These are phyloP conservation scores for Numida meleagris DNA, from an alignment of 2,113 vertebrate genomes.

Conservation along the genomic window DNA sequence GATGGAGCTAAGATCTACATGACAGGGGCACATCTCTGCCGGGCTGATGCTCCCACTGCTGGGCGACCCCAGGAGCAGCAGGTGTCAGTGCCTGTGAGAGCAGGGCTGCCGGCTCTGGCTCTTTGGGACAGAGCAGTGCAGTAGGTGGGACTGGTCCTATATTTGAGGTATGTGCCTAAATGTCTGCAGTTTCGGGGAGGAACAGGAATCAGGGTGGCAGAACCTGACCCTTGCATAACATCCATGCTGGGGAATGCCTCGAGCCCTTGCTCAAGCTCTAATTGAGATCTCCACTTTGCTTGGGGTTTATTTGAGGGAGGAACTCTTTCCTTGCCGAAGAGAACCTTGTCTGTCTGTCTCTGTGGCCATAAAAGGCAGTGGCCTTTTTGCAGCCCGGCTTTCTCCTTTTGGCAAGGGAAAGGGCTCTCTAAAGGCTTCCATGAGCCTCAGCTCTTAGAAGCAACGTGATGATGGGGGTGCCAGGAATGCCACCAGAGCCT, in stretches of 20 bases:
- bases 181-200: slow-evolving; percentile 58
- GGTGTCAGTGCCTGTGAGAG: neutral
- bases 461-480: neutral
- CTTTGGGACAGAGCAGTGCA: neutral
- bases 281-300: neutral
- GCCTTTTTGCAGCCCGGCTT: neutral
- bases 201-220: slow-evolving; percentile 45
- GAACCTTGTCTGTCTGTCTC: neutral
- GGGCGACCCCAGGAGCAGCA: neutral
- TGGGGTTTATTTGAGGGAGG: slow-evolving; percentile 8
- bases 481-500: neutral
- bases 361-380: neutral
- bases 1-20: neutral
- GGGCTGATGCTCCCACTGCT: neutral
- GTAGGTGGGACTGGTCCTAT: neutral
- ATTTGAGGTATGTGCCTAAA: neutral
- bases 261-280: slow-evolving; percentile 39
- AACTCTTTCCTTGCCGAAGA: neutral
- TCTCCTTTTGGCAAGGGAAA: neutral
- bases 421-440: neutral
- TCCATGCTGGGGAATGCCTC: neutral
- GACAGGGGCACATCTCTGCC: too few relatives aligned
- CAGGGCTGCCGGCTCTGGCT: neutral
- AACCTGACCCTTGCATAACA: slow-evolving; percentile 64
- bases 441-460: neutral